phyloP scores from a whole-genome alignment of 2,113 vertebrate species.

The Petaurus breviceps region DNA sequence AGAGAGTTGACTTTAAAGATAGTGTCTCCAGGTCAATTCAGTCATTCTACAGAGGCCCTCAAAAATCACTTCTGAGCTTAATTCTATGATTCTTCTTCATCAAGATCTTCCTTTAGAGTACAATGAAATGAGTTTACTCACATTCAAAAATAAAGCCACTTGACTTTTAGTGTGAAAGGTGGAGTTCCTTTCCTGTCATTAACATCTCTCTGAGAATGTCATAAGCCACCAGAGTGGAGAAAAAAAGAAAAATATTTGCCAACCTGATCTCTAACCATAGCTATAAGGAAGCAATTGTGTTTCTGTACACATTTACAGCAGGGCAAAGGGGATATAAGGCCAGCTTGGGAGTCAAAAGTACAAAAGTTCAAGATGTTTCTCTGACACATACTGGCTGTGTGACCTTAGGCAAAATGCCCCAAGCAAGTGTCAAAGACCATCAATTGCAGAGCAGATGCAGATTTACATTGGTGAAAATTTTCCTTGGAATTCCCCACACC shows the following conservation, averaged over 20 bases:
- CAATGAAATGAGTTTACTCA: neutral
- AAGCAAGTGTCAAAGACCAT: neutral
- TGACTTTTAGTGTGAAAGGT: neutral
- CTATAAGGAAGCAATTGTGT: neutral
- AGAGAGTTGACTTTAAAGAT: conserved; percentile 67
- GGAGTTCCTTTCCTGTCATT: neutral
- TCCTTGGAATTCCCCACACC: neutral
- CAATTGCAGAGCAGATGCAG: neutral
- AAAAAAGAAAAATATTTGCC: neutral
- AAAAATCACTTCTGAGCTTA: neutral
- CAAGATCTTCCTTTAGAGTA: neutral
- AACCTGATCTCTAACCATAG: neutral
- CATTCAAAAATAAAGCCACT: neutral
- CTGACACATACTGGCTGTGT: neutral
- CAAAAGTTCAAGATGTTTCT: neutral
- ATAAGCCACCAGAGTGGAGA: neutral
- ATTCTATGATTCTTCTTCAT: neutral
- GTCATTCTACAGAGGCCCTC: conserved; percentile 37
- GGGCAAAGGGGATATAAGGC: neutral
- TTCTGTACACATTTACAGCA: neutral
- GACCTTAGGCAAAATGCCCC: neutral
- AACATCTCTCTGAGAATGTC: neutral
- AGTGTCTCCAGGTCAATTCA: conserved; percentile 75
- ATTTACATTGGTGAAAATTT: neutral
- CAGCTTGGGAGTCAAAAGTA: neutral